These are phyloP conservation scores for Crambe crambe DNA, from an alignment of 37 sponge, comb jelly and placozoan genomes.

Conservation along the genomic window DNA sequence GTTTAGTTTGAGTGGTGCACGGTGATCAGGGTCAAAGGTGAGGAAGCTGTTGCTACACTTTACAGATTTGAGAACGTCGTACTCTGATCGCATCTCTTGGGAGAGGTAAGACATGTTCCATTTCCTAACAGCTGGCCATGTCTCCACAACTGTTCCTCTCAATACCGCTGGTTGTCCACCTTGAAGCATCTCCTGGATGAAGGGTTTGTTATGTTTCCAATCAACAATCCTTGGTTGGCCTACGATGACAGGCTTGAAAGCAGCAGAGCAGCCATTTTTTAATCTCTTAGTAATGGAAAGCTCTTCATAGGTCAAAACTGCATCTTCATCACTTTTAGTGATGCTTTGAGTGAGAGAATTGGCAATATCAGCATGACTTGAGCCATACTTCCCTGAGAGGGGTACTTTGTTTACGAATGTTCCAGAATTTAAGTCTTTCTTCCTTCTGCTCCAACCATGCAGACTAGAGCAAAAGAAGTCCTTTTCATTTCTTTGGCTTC, in stretches of 20 bases:
- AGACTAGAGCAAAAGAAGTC: slow-evolving; percentile 63
- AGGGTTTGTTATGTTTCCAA: slow-evolving; percentile 61
- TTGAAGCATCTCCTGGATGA: slow-evolving; percentile 42
- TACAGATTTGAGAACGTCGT: slow-evolving; percentile 39
- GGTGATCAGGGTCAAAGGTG: slow-evolving; percentile 85
- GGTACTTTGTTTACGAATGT: slow-evolving; percentile 15
- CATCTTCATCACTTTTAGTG: neutral
- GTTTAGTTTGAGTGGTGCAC: slow-evolving; percentile 70
- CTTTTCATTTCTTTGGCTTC: neutral
- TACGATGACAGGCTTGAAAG: neutral
- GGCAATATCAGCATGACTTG: slow-evolving; percentile 56
- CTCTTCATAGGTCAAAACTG: no score
- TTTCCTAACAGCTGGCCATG: slow-evolving; percentile 68
- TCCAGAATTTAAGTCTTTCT: neutral
- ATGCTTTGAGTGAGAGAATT: neutral
- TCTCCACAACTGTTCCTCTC: slow-evolving; percentile 52
- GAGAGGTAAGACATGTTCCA: slow-evolving; percentile 74
- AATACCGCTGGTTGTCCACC: slow-evolving; percentile 60
- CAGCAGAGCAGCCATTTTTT: neutral
- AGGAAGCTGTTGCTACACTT: slow-evolving; percentile 70
- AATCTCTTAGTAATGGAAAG: neutral
- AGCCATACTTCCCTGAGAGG: slow-evolving; percentile 16
- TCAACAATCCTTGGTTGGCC: slow-evolving; percentile 14
- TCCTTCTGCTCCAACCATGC: slow-evolving; percentile 62
- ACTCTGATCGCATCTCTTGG: slow-evolving; percentile 30